A percentile compares a stretch with the other conserved stretches of the same genome.
Conservation (phyloP, 2,113 vertebrate species). For the Paratilapia polleni region DNA sequence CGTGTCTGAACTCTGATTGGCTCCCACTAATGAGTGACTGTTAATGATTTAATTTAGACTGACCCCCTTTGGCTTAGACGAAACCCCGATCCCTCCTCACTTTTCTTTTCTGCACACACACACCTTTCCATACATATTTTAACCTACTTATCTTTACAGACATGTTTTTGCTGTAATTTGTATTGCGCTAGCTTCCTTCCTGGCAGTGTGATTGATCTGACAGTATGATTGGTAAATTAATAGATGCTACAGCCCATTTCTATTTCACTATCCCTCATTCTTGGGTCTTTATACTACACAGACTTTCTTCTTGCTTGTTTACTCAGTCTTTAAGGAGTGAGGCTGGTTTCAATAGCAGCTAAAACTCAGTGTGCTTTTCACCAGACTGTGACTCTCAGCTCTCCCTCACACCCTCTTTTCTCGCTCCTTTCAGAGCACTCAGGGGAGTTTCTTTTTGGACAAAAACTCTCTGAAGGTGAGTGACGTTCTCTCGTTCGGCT, state of each 20-base stretch:
- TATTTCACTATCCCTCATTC: background rate
- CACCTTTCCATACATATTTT: background rate
- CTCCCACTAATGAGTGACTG: slow-evolving; percentile 40
- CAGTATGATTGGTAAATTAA: background rate
- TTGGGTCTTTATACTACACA: slow-evolving; percentile 44
- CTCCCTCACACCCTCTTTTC: slow-evolving; percentile 32
- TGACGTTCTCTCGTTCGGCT: slow-evolving; percentile 7
- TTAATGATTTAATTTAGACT: slow-evolving; percentile 65
- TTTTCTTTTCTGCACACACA: background rate
- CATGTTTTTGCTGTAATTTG: background rate
- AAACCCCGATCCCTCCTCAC: background rate
- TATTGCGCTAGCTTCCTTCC: background rate
- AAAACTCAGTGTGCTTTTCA: slow-evolving; percentile 58
- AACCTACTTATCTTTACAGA: background rate
- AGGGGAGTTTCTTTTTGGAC: slow-evolving; percentile 16
- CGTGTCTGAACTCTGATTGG: slow-evolving; percentile 25
- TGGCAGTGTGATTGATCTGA: too few relatives aligned
- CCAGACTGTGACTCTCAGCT: slow-evolving; percentile 52
- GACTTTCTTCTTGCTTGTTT: slow-evolving; percentile 54
- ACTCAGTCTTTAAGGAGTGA: slow-evolving; percentile 54
- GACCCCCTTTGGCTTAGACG: background rate
- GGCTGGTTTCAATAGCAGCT: slow-evolving; percentile 62
- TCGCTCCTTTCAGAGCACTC: background rate
- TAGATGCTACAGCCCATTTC: background rate
- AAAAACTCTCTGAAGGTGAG: slow-evolving; percentile 34